Evolutionary conservation across 2,888 invertebrate genomes (phyloP).

Genomic region (Agrilus mali): DNA sequence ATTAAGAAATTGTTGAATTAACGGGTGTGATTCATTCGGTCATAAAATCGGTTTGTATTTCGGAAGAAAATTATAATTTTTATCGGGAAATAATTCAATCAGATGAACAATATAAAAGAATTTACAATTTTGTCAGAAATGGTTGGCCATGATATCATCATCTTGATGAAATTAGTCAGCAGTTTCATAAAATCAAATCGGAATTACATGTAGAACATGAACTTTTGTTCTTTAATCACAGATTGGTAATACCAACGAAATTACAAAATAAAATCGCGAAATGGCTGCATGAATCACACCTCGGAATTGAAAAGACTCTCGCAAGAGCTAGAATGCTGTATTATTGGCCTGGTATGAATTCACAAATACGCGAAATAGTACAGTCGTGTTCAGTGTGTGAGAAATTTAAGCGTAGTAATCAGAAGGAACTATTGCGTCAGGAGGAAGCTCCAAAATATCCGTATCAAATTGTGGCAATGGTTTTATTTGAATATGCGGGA

Average conservation of each 20-base stretch:
- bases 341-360: constrained; percentile 16
- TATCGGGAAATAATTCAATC: not conserved
- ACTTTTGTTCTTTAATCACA: constrained; percentile 14
- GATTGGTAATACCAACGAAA: constrained; percentile 13
- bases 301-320: constrained; percentile 19
- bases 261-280: constrained; percentile 11
- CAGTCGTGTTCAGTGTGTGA: constrained; percentile 11
- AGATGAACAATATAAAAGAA: not conserved
- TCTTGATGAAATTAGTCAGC: no score
- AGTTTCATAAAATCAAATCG: not conserved
- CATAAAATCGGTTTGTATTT: not conserved
- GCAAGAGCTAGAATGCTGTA: constrained; percentile 13
- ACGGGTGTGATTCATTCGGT: not conserved
- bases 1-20: no score
- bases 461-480: constrained; percentile 4
- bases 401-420: constrained; percentile 8
- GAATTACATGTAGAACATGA: constrained; percentile 8
- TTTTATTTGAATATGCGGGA: no score
- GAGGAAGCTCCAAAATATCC: constrained; percentile 17
- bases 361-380: constrained; percentile 13
- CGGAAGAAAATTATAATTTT: not conserved
- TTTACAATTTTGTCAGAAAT: constrained; percentile 1
- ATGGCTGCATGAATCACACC: constrained; percentile 16
- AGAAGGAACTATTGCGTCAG: constrained; percentile 14
- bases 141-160: no score